These are phyloP conservation scores for Drosophila arizonae DNA, from an alignment of 1,140 invertebrate genomes.

Conservation along the genomic window DNA sequence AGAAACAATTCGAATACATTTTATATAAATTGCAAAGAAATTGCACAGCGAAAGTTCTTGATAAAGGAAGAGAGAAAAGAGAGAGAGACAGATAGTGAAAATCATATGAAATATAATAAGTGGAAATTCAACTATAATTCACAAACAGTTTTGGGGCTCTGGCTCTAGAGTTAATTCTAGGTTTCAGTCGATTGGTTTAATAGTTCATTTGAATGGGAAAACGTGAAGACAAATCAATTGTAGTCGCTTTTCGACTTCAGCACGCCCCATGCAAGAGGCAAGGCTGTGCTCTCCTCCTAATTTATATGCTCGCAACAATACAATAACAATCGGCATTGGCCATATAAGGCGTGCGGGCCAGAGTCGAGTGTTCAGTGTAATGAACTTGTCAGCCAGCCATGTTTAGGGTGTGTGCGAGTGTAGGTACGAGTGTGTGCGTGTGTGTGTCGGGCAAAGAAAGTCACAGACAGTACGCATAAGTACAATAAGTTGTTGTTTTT, in stretches of 20 bases:
- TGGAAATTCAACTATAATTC: neutral
- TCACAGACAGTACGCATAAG: slow-evolving; percentile 45
- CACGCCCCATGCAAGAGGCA: slow-evolving; percentile 18
- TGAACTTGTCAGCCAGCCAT: slow-evolving; percentile 78
- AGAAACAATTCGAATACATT: slow-evolving; percentile 8
- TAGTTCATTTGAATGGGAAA: slow-evolving; percentile 18
- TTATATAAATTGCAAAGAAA: slow-evolving; percentile 3
- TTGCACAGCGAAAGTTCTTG: slow-evolving; percentile 5
- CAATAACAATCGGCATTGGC: slow-evolving; percentile 52
- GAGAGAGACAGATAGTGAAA: neutral
- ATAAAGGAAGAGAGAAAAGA: neutral
- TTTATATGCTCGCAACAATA: slow-evolving; percentile 42
- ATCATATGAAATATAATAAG: neutral
- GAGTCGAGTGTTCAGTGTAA: slow-evolving; percentile 51
- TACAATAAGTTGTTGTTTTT: slow-evolving; percentile 23
- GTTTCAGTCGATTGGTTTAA: slow-evolving; percentile 35
- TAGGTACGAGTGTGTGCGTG: slow-evolving; percentile 22
- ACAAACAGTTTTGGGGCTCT: slow-evolving; percentile 1
- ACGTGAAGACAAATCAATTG: slow-evolving; percentile 31
- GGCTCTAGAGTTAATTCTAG: neutral
- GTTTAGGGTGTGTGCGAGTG: slow-evolving; percentile 63
- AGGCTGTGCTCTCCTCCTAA: slow-evolving; percentile 3
- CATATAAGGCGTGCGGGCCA: slow-evolving; percentile 31
- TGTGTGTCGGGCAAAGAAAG: slow-evolving; percentile 55
- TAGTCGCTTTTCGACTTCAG: slow-evolving; percentile 17